Base-by-base conservation (phyloP, 1,140 invertebrate species). In the Drosophila ohnishii region DNA sequence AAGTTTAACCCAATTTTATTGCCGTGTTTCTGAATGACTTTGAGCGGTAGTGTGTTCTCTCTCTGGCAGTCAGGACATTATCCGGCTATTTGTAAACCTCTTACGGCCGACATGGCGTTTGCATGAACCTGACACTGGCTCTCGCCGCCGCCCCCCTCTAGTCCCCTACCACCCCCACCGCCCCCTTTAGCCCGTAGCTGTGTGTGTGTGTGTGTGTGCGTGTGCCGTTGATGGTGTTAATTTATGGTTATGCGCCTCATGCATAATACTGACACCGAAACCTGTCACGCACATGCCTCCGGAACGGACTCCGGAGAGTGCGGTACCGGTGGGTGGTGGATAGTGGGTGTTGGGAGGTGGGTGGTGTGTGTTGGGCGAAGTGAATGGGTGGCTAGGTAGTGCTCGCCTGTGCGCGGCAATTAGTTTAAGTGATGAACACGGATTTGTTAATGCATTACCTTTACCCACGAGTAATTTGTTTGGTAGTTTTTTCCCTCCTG, bases 341-440 rank as follows among this genome's bases (percentile, higher is more conserved):
- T 16, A 25, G 39, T 34, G 42, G 19, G 6, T 32, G 30, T 4
- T 28, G n/a, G 16, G 6, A 8, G 35, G 11, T 25, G 35, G 51
- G 39, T 16, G 32, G 39, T 34, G 42, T n/a, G 6, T 32, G 30
- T 4, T 28, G n/a, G 16, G 53, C 30, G 6, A 22, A 34, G 55
- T 28, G 63, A 22, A 16, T 30, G 28, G n/a, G 34, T 22, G 47
- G 19, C 9, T 35, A 19, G n/a, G 14, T 19, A 35, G 40, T 34
- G 9, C 65, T 50, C n/a, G 25, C 30, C 60, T 44, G 44, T 39
- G 51, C 16, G 48, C 71, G 70, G 76, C 77, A 84, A 85, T 84
- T 84, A 84, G 80, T 85, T 80, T 80, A 85, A 85, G 80, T 85
- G 83, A 85, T 85, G 59, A 69, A 85, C 81, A 80, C 66, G 72